Evolutionary conservation across 2,888 invertebrate genomes (phyloP), one percentile per base, ranked within the genome.

Genomic region (Chaetoderma sp.): DNA sequence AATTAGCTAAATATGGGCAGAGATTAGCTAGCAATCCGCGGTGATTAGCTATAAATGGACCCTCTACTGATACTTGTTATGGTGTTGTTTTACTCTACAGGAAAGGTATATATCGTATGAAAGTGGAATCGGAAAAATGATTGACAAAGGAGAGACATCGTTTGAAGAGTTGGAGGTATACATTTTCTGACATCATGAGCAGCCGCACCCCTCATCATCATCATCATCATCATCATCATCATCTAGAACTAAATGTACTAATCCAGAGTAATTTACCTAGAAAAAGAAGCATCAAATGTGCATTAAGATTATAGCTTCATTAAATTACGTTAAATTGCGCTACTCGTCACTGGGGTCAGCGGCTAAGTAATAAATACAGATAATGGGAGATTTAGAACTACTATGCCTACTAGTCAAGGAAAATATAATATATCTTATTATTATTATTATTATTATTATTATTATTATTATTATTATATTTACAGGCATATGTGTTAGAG

Each of bases 31-130:
- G n/a, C n/a, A n/a, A n/a, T n/a, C n/a, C n/a, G n/a, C n/a, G n/a
- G n/a, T 13, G n/a, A 36, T 36, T 36, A 47, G 16, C 16, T 21
- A 47, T 47, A 21, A 8, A 13, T 13, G 10, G 8, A 47, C 10
- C 16, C 10, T n/a, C 8, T 47, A n/a, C 16, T 47, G 10, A n/a
- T 18, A n/a, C 10, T 47, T 47, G 18, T 18, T 18, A 47, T 47
- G 10, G 18, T 47, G 21, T 13, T 54, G 10, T 16, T 21, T 54
- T 10, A 27, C 8, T 13, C 21, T 74, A 0, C 86, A 91, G 91
- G 90, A 90, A 86, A 87, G 90, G 21, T 91, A 91, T 82, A 82
- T 86, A 0, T 87, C 89, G 21, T 91, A 89, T 83, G 84, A 88
- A 71, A 88, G 87, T 73, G 91, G 90, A 18, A 88, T 90, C 75